phyloP scores from a whole-genome alignment of 2,797 vertebrate genomes.

The Morus bassanus region DNA sequence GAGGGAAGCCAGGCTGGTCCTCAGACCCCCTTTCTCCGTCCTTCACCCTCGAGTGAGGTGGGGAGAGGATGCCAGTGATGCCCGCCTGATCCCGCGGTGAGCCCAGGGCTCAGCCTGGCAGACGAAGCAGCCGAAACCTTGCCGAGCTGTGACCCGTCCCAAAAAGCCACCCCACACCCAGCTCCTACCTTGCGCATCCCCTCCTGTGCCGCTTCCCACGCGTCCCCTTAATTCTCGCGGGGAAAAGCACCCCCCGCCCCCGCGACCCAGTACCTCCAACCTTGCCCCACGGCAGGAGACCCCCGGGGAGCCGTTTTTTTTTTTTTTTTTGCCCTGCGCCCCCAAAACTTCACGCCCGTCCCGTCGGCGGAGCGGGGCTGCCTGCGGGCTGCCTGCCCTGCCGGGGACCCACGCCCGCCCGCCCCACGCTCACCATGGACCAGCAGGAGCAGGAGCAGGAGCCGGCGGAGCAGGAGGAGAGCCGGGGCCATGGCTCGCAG shows the following conservation, averaged over 20 bases:
- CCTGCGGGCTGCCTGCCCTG: neutral
- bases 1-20: neutral
- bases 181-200: neutral
- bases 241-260: neutral
- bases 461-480: neutral
- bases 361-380: neutral
- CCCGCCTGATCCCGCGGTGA: fast-evolving
- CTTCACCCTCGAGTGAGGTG: neutral
- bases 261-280: neutral
- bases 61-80: fast-evolving
- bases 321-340: neutral
- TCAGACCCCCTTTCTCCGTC: neutral
- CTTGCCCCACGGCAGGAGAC: neutral
- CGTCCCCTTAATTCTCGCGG: neutral
- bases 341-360: neutral
- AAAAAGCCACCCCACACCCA: neutral
- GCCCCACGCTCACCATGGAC: neutral
- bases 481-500: neutral
- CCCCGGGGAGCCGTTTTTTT: neutral
- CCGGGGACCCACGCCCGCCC: neutral
- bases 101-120: no score
- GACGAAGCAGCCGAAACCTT: fast-evolving
- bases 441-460: neutral
- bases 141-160: neutral
- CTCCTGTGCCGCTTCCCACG: neutral